Conservation (phyloP, 2,797 vertebrate species). For the Kryptopterus vitreolus region DNA sequence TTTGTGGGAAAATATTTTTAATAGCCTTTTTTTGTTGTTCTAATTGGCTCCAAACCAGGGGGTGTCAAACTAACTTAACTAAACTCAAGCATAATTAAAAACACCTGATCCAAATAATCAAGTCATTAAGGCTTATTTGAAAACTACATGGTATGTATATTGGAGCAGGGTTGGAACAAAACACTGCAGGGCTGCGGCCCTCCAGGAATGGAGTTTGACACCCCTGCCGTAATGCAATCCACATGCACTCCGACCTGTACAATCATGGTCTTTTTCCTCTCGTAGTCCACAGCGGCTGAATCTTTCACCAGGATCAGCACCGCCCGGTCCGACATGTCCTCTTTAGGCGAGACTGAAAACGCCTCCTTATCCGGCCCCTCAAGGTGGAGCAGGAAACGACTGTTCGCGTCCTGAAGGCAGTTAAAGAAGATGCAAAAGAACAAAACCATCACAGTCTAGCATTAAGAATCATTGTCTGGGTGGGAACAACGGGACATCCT, state of each 20-base stretch:
- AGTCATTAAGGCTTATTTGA: too few species aligned
- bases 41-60: too few species aligned
- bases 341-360: conserved; percentile 77
- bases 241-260: conserved; percentile 75
- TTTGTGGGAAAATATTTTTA: too few species aligned
- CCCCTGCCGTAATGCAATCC: too few species aligned
- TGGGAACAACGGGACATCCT: not conserved
- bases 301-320: conserved; percentile 80
- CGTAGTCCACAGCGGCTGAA: conserved; percentile 78
- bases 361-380: conserved; percentile 66
- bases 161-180: too few species aligned
- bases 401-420: conserved; percentile 70
- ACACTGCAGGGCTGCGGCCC: too few species aligned
- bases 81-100: too few species aligned
- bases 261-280: conserved; percentile 68
- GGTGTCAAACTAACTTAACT: too few species aligned
- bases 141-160: too few species aligned
- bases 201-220: too few species aligned
- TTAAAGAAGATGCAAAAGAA: not conserved
- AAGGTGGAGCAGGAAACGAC: conserved; percentile 73
- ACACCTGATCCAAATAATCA: too few species aligned
- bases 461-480: not conserved
- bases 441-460: not conserved
- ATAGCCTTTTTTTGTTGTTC: too few species aligned
- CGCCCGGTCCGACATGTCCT: conserved; percentile 48